Conservation (phyloP, 2,797 vertebrate species). For the Macropodus opercularis region DNA sequence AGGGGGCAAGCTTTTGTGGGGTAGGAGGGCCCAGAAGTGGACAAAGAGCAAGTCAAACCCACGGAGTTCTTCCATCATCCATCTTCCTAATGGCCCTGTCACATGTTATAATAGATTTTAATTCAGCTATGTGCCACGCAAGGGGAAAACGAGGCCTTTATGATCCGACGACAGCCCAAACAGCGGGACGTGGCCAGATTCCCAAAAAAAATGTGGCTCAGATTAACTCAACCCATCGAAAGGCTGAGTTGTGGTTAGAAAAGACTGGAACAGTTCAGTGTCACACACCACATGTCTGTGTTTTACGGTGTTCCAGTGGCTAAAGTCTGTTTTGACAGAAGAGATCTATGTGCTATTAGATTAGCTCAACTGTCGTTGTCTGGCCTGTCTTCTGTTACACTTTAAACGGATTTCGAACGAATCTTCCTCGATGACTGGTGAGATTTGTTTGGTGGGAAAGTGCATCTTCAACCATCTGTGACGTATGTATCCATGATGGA, state of each 20-base stretch:
- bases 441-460: no score
- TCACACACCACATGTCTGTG: not conserved
- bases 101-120: constrained; percentile 77
- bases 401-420: no score
- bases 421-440: no score
- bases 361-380: no score
- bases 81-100: constrained; percentile 77
- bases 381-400: no score
- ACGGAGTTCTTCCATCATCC: constrained; percentile 53
- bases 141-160: constrained; percentile 42
- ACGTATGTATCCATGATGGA: no score
- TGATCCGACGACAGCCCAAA: constrained; percentile 18
- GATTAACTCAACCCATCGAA: no score
- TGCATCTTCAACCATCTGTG: no score
- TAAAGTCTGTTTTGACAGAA: not conserved
- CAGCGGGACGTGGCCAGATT: constrained; percentile 37
- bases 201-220: constrained; percentile 35
- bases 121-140: constrained; percentile 62
- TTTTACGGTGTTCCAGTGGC: no score
- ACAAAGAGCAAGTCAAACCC: constrained; percentile 58
- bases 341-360: no score
- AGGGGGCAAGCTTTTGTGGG: constrained; percentile 49
- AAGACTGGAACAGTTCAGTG: not conserved
- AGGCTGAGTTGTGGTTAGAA: constrained; percentile 8
- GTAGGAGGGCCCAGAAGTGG: constrained; percentile 40